Conservation (phyloP, 37 sponge, comb jelly and placozoan species). For the Axinella damicornis region DNA sequence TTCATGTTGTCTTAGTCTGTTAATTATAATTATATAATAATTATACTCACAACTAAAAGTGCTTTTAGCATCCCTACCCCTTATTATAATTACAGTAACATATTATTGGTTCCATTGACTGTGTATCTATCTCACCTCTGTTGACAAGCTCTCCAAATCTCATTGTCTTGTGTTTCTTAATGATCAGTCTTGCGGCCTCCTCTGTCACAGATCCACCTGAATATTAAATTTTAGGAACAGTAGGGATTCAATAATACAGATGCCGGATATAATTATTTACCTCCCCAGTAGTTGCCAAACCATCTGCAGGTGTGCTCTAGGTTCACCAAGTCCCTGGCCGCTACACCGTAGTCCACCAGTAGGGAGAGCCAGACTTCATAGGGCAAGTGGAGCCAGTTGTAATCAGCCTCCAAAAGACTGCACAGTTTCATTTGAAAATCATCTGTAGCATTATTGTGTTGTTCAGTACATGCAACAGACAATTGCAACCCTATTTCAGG, state of each 20-base stretch:
- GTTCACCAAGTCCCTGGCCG: constrained; percentile 48
- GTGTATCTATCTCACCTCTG: constrained; percentile 39
- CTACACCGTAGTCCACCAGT: constrained; percentile 41
- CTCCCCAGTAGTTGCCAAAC: constrained; percentile 56
- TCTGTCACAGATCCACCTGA: constrained; percentile 61
- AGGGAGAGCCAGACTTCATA: constrained; percentile 69
- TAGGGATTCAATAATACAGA: not conserved
- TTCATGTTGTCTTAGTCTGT: too few relatives aligned
- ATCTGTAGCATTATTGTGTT: too few relatives aligned
- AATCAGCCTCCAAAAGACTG: not conserved
- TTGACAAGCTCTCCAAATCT: constrained; percentile 54
- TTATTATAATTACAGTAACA: too few relatives aligned
- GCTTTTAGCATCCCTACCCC: too few relatives aligned
- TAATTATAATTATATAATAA: too few relatives aligned
- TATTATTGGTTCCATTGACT: not conserved
- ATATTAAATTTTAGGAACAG: not conserved
- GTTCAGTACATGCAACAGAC: too few relatives aligned
- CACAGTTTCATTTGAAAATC: too few relatives aligned
- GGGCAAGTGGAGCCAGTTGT: constrained; percentile 47
- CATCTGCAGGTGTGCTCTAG: constrained; percentile 59
- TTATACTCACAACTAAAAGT: too few relatives aligned
- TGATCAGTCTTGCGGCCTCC: constrained; percentile 69
- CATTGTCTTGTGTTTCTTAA: constrained; percentile 23
- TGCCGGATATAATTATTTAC: constrained; percentile 29
- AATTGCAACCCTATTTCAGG: not conserved